Evolutionary conservation across 2,888 invertebrate genomes (phyloP), one percentile per base, ranked within the genome.

Genomic region (Torymus tubicola): DNA sequence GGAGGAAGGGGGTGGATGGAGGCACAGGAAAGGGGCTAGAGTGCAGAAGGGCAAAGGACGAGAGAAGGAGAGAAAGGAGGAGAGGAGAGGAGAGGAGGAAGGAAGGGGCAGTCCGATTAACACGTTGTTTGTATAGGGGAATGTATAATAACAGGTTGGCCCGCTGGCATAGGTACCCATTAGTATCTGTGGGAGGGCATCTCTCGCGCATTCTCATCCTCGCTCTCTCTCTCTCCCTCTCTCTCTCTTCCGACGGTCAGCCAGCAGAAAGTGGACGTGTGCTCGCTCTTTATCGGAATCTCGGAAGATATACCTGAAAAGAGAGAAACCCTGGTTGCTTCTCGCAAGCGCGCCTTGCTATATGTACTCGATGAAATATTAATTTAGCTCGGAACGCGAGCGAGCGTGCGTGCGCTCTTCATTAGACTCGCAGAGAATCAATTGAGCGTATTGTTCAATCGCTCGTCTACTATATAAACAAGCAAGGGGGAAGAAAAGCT

Each of bases 71-170:
- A 64, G 16, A 57, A 21, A 21, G 21, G 21, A 16, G 24, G 67
- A 70, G 70, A 80, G 81, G 67, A 70, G 70, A 80, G 81, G 8
- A n/a, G 42, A 55, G 16, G 82, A 71, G 82, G 80, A 82, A 80
- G 70, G 69, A 57, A 52, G 52, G 69, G 24, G 16, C 24, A 87
- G 86, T 84, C 85, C 90, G 90, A 90, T 90, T 90, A 90, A 90
- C 90, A 90, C 90, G 90, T 90, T 90, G 90, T 90, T 90, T 90
- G 90, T 90, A 90, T 90, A 90, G 90, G 88, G 88, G 88, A 89
- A 89, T 89, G 88, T 90, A 88, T 90, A 90, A 90, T 90, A 90
- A 90, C 90, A 90, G 90, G 90, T 90, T 90, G 88, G 87, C 87
- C 85, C 85, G 86, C 86, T 87, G 87, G 88, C 87, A 88, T 89